Evolutionary conservation across 2,888 invertebrate species (phyloP), one percentile per base, ranked within the genome.

Genomic region (Hyalella azteca): DNA sequence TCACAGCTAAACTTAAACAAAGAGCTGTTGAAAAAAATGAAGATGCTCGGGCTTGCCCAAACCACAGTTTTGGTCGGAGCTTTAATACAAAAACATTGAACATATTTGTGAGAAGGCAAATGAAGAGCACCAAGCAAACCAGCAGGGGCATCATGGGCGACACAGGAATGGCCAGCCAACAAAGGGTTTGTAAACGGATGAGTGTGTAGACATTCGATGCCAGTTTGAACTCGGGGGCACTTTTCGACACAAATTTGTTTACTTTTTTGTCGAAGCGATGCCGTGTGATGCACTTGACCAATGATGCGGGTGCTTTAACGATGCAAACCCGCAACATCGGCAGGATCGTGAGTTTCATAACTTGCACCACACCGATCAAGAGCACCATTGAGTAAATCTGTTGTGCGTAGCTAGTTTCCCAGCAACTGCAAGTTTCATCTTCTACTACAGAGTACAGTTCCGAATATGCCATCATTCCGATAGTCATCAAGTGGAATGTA

Each of bases 121-220:
- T 5, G 19, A 66, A n/a, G 19, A 66, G 36, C 3, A 66, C 39
- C 36, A 36, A 4, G 11, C 66, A 66, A 5, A 66, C 66, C 29
- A 66, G 4, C 1, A 66, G 36, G 19, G 66, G 66, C 66, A 66
- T 66, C 66, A 66, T 15, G 11, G 66, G 66, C 7, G 66, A 66
- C 36, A 66, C 66, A 13, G 66, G 66, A 32, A 66, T 11, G 36
- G 66, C 32, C 36, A 66, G 29, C 66, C 66, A 66, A 39, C 66
- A 7, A 2, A 66, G 36, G 3, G 36, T 66, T 36, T 66, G 66
- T 22, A 66, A 29, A 11, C 19, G 2, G 29, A 66, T 66, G 9
- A 66, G 13, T 4, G 32, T 36, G 66, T 66, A 66, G 29, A 66
- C 13, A 36, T 66, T 32, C 3, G 0, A 22, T 1, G 22, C 36